Evolutionary conservation across 2,888 invertebrate genomes (phyloP), one percentile per base, ranked within the genome.

Genomic region (Priocnemis perturbator): DNA sequence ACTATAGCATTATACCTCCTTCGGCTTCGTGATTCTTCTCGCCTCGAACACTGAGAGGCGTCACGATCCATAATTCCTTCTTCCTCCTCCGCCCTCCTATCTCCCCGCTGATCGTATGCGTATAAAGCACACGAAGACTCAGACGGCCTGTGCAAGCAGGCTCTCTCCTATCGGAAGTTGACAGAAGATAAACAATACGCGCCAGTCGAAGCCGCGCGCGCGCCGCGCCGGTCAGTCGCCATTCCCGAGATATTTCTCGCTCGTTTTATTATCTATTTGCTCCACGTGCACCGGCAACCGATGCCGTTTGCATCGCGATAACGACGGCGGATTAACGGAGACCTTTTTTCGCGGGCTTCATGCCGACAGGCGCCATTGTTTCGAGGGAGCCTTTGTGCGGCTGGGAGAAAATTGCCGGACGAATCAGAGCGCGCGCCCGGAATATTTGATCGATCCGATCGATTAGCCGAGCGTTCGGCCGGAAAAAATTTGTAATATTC

Each of bases 161-260:
- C 26, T 26, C 26, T 23, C 55, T 67, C 65, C 81, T 76, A 77
- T 76, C 76, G 61, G 53, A 30, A 60, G 74, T 75, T 72, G 76
- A 78, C 74, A 69, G 69, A 73, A 77, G 77, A 78, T 78, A 81
- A 81, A 79, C 73, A 73, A 69, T 57, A 61, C 64, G 67, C 67
- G 62, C 64, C 65, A 67, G 60, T 50, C 57, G 11, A 45, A n/a
- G n/a, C n/a, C n/a, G n/a, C 4, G 5, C 23, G 26, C 17, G 17
- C n/a, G 26, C 71, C 70, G 53, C 72, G 68, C 67, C 73, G 74
- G 64, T 67, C 79, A 73, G 72, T 74, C 74, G 71, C 67, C 64
- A 62, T 67, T 37, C 66, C 50, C 62, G 48, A 47, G 67, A 60
- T 71, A 65, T 67, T 73, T 67, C 47, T 65, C 67, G 20, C 45